Evolutionary conservation across 1,140 invertebrate species (phyloP).

Genomic region (Zaprionus camerounensis): DNA sequence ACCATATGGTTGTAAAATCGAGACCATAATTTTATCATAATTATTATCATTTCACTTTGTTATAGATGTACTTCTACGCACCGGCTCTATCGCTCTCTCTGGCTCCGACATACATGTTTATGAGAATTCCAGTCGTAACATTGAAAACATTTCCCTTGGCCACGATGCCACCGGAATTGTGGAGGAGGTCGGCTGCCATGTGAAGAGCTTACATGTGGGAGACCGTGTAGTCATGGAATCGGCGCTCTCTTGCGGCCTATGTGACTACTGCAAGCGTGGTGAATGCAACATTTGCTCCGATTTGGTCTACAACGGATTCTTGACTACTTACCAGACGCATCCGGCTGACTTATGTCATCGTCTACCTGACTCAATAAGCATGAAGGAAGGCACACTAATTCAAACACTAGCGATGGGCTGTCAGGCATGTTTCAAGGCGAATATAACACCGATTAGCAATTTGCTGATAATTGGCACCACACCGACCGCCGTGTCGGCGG

Average conservation of each 20-base stretch:
- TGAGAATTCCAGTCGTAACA: slow-evolving; percentile 55
- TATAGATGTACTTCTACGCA: slow-evolving; percentile 69
- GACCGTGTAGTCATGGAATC: slow-evolving; percentile 75
- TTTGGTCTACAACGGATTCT: slow-evolving; percentile 68
- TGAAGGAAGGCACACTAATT: slow-evolving; percentile 65
- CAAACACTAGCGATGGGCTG: slow-evolving; percentile 71
- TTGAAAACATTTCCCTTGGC: slow-evolving; percentile 62
- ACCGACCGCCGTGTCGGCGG: slow-evolving; percentile 61
- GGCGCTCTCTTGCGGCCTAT: slow-evolving; percentile 70
- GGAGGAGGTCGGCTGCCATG: slow-evolving; percentile 58
- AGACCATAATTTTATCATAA: not conserved
- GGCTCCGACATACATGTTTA: slow-evolving; percentile 76
- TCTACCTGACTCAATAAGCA: slow-evolving; percentile 49
- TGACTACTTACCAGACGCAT: slow-evolving; percentile 62
- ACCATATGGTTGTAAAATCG: slow-evolving; percentile 45
- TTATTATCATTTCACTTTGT: not conserved
- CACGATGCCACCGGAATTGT: slow-evolving; percentile 74
- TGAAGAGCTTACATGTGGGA: slow-evolving; percentile 58
- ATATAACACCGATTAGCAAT: slow-evolving; percentile 65
- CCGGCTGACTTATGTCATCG: slow-evolving; percentile 75
- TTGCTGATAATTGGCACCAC: slow-evolving; percentile 67
- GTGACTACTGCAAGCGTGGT: slow-evolving; percentile 70
- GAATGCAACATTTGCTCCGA: slow-evolving; percentile 69
- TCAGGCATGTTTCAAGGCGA: slow-evolving; percentile 69
- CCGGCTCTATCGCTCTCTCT: slow-evolving; percentile 52